Evolutionary conservation across 2,113 vertebrate genomes (phyloP).

Genomic region (Aix galericulata): DNA sequence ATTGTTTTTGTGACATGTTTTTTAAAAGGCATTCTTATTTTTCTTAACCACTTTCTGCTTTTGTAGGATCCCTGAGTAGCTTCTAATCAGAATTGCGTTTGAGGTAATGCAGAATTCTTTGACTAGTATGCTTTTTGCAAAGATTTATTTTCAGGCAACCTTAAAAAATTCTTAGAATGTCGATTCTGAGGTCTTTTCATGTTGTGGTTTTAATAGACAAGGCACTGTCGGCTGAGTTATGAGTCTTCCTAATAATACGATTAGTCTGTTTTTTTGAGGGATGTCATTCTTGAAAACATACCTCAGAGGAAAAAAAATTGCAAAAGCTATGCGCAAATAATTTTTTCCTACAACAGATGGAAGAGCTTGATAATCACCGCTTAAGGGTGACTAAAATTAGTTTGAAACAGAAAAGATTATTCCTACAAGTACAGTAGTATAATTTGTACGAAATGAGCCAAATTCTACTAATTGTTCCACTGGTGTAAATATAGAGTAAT

Average conservation of each 20-base stretch:
- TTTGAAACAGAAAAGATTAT: slow-evolving; percentile 56
- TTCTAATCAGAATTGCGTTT: slow-evolving; percentile 26
- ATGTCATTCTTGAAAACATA: slow-evolving; percentile 21
- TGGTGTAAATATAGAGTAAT: slow-evolving; percentile 52
- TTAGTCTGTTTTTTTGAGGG: slow-evolving; percentile 4
- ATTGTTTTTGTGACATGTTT: slow-evolving; percentile 14
- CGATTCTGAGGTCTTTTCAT: slow-evolving; percentile 6
- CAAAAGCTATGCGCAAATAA: slow-evolving; percentile 44
- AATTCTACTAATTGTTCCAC: slow-evolving; percentile 36
- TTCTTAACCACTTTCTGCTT: neutral
- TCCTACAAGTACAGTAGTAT: slow-evolving; percentile 50
- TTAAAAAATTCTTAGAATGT: slow-evolving; percentile 6
- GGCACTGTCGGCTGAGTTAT: slow-evolving; percentile 36
- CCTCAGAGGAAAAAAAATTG: slow-evolving; percentile 36
- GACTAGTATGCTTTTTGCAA: slow-evolving; percentile 25
- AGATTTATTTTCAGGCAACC: slow-evolving; percentile 39
- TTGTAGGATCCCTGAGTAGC: slow-evolving; percentile 18
- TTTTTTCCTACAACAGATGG: slow-evolving; percentile 47
- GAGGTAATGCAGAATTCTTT: slow-evolving; percentile 4
- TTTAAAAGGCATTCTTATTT: slow-evolving; percentile 27
- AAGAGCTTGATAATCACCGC: slow-evolving; percentile 36
- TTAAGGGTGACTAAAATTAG: slow-evolving; percentile 61
- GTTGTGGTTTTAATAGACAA: slow-evolving; percentile 24
- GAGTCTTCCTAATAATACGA: slow-evolving; percentile 27
- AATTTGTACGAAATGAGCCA: slow-evolving; percentile 27